Evolutionary conservation across 2,888 invertebrate genomes (phyloP).

Genomic region (Aphodius sticticus): DNA sequence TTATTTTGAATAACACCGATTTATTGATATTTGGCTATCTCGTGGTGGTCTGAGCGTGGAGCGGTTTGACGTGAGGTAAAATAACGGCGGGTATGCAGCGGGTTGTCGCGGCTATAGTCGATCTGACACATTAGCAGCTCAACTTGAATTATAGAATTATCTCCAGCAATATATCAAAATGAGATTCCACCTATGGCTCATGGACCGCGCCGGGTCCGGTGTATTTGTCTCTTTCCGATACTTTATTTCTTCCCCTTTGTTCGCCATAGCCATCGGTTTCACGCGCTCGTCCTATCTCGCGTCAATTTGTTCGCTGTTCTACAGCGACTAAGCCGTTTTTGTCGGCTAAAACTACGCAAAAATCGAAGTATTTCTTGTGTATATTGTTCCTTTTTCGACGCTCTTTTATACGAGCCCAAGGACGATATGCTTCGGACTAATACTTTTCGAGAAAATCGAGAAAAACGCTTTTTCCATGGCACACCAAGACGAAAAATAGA

Average conservation of each 20-base stretch:
- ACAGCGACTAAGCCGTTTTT: background rate
- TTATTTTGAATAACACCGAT: background rate
- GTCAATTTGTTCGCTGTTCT: background rate
- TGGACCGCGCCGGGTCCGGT: background rate
- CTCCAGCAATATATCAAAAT: conserved; percentile 21
- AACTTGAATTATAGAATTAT: conserved; percentile 22
- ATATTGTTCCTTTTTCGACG: background rate
- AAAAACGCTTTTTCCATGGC: background rate
- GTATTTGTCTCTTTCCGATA: conserved; percentile 4
- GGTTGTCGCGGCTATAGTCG: conserved; percentile 21
- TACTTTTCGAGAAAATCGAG: background rate
- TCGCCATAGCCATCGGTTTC: background rate
- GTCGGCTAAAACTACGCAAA: background rate
- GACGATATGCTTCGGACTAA: background rate
- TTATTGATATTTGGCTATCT: background rate
- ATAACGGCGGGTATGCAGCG: background rate
- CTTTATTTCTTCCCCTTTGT: conserved; percentile 4
- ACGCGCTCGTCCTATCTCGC: background rate
- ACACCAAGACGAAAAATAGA: background rate
- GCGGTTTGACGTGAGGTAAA: conserved; percentile 9
- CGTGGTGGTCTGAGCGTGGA: background rate
- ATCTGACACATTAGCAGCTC: conserved; percentile 21
- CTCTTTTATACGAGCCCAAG: background rate
- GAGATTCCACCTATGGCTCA: conserved; percentile 6
- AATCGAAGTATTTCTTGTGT: background rate